These are phyloP conservation scores for Catocala nupta DNA, from an alignment of 2,888 invertebrate genomes.

Conservation along the genomic window DNA sequence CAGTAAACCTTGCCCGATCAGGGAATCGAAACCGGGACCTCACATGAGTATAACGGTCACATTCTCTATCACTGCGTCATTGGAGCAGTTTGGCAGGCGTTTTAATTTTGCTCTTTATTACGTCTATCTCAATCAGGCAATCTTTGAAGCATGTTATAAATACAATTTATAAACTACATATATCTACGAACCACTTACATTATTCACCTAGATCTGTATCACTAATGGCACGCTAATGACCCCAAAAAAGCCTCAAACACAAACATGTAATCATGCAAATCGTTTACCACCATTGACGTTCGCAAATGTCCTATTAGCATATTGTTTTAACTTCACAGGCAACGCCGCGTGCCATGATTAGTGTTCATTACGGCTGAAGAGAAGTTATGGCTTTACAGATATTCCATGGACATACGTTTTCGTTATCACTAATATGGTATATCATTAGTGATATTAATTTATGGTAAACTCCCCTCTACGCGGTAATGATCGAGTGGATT, in stretches of 20 bases:
- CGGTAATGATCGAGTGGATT: background rate
- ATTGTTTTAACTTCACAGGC: conserved; percentile 42
- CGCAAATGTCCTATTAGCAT: conserved; percentile 41
- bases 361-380: conserved; percentile 28
- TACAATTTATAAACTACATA: too few relatives aligned
- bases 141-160: too few relatives aligned
- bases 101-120: too few relatives aligned
- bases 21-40: too few relatives aligned
- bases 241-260: conserved; percentile 1
- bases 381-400: conserved; percentile 10
- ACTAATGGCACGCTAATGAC: too few relatives aligned
- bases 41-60: too few relatives aligned
- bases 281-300: conserved; percentile 26
- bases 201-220: too few relatives aligned
- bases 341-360: conserved; percentile 28
- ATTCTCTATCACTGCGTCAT: too few relatives aligned
- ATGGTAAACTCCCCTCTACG: background rate
- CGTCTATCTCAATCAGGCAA: too few relatives aligned
- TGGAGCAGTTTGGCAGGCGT: too few relatives aligned
- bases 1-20: too few relatives aligned
- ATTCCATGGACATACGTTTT: conserved; percentile 7
- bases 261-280: conserved; percentile 39
- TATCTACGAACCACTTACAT: too few relatives aligned
- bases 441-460: conserved; percentile 11
- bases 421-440: conserved; percentile 7